Base-by-base conservation (phyloP, 2,797 vertebrate genomes). In the Mormyrus hasselquistii region DNA sequence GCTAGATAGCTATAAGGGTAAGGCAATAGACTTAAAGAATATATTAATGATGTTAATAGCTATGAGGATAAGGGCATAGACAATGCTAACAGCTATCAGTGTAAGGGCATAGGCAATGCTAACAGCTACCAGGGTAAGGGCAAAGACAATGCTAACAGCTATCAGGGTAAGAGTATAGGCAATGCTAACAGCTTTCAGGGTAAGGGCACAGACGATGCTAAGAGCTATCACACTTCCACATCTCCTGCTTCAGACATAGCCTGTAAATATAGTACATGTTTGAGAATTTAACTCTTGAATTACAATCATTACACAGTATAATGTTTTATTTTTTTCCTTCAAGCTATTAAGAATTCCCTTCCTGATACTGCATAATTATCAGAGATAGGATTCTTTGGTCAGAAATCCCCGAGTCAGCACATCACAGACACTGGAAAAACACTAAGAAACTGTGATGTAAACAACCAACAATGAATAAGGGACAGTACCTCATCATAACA, bases 311-410 rank as follows among this genome's bases (percentile, higher is more conserved):
- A 49, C 44, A 83, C 79, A 83, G 44, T 73, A 34, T 38, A 73
- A 73, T 73, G 29, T 73, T 52, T 10, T 3, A 38, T n/a, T 9
- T 86, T 22, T 57, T 86, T 79, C 94, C 93, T 95, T 93, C 92
- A 94, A 94, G 94, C 93, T 94, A 94, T 95, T 44, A 94, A 95
- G 96, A 96, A 96, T 94, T 93, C 93, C 93, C 92, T 95, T 95
- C 94, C 90, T 95, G 96, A 96, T 96, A 96, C 19, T 47, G 87
- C 62, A 25, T 44, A 12, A 88, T 92, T 94, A 89, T 95, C 95
- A 95, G 93, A 93, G 95, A 96, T 95, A 96, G 96, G 95, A 94
- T 95, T 93, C 91, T 93, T 65, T 94, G 94, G 93, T 93, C 92
- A 93, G 93, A 94, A 95, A 95, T 92, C 92, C 91, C 95, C 93